Base-by-base conservation (phyloP, 2,888 invertebrate species). In the Anarsia innoxiella region DNA sequence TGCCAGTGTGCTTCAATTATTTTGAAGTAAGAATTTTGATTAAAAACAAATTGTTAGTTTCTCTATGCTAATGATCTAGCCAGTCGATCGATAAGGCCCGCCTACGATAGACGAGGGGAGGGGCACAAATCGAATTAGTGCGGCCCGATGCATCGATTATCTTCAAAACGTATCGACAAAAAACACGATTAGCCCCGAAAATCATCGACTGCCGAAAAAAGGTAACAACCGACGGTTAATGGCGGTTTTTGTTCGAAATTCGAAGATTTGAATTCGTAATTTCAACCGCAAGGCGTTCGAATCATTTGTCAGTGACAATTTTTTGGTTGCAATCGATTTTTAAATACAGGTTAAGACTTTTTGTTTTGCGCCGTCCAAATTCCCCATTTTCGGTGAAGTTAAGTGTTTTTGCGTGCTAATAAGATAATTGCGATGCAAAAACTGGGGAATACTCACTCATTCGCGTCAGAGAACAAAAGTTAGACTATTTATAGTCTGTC, bases 291-390 rank as follows among this genome's bases (percentile, higher is more conserved):
- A 82, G 78, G 70, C 80, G 75, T 80, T 78, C 74, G 78, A 78
- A 82, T 82, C 84, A 84, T 84, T 84, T 82, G 84, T 84, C 83
- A 83, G 80, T 84, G 84, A 84, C 84, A 83, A 80, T 83, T 82
- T 80, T 80, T 84, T 80, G 72, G 77, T 66, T 74, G 72, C 82
- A 79, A 84, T 84, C 84, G 84, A 83, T 83, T 84, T 84, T 84
- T 83, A 84, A 83, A 83, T 80, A 80, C 80, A 72, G 79, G 78
- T 76, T 78, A 68, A 61, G 58, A 56, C 54, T 71, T 72, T 73
- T 72, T 68, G 47, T 41, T 28, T n/a, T 15, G 25, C 23, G 36
- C 40, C 51, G 53, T 44, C 49, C 45, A 49, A 55, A 64, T 62
- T 64, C 65, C 57, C 45, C 45, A 51, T 56, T 61, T 62, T 58